Conservation (phyloP, 2,888 invertebrate genomes). For the Acanthosepion pharaonis region DNA sequence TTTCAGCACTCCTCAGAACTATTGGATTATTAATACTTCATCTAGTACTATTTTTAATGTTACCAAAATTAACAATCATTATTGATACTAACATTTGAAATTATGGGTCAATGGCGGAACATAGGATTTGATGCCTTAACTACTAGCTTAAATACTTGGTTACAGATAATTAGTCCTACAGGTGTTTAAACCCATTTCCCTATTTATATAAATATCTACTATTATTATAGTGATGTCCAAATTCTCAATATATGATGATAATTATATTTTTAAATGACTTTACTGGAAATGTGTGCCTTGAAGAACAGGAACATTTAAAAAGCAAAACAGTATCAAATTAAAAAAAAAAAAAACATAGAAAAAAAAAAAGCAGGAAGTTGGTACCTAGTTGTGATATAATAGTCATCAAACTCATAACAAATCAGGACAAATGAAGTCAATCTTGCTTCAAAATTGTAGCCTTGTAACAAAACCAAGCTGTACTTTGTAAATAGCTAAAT, state of each 20-base stretch:
- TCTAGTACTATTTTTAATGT: background rate
- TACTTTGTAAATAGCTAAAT: background rate
- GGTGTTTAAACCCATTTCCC: background rate
- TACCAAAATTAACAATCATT: background rate
- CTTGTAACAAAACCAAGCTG: background rate
- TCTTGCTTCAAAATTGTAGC: background rate
- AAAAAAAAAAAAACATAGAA: background rate
- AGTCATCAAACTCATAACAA: background rate
- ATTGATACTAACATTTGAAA: background rate
- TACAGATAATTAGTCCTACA: background rate
- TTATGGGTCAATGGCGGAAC: background rate
- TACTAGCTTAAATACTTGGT: background rate
- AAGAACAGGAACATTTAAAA: background rate
- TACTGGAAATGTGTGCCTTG: no score
- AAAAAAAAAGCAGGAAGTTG: background rate
- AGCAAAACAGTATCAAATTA: background rate
- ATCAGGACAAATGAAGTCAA: background rate
- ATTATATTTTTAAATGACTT: background rate
- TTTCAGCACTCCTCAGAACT: no score
- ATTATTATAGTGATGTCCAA: background rate
- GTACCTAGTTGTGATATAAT: background rate
- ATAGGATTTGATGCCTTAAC: background rate
- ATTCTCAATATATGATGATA: background rate
- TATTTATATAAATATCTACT: background rate
- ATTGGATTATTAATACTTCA: background rate